phyloP scores from a whole-genome alignment of 2,888 invertebrate species.

The Pteria penguin region DNA sequence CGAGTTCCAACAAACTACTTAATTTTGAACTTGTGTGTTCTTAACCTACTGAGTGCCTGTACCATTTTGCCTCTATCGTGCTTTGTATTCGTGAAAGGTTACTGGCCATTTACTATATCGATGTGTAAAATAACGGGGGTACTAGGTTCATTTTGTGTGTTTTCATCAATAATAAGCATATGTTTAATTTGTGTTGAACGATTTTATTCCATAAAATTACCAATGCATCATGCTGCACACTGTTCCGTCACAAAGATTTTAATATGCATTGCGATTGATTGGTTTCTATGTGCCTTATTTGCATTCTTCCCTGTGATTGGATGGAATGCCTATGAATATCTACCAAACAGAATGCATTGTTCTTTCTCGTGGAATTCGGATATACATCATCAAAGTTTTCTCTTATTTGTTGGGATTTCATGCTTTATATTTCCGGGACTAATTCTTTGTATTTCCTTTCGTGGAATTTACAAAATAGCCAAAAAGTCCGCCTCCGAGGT shows the following conservation, averaged over 20 bases:
- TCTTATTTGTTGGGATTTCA: not conserved
- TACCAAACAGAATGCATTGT: conserved; percentile 10
- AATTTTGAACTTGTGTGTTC: conserved; percentile 33
- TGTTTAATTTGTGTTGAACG: conserved; percentile 39
- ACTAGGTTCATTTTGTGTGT: conserved; percentile 20
- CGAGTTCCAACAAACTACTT: conserved; percentile 12
- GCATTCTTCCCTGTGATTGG: conserved; percentile 27
- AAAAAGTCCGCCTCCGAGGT: conserved; percentile 21
- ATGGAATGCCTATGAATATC: conserved; percentile 22
- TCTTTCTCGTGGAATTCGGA: conserved; percentile 7
- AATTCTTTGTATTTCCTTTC: conserved; percentile 22
- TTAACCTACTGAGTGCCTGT: conserved; percentile 28
- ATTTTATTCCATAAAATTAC: conserved; percentile 33
- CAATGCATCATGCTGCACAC: conserved; percentile 41
- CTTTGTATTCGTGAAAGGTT: not conserved
- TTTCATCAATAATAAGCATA: conserved; percentile 25
- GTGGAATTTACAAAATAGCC: conserved; percentile 31
- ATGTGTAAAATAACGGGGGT: conserved; percentile 32
- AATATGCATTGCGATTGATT: conserved; percentile 6
- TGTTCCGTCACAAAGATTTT: conserved; percentile 22
- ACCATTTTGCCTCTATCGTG: conserved; percentile 28
- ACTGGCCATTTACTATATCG: conserved; percentile 22
- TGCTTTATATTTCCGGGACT: conserved; percentile 12
- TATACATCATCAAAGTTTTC: not conserved
- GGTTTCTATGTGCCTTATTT: conserved; percentile 19